Evolutionary conservation across 1,140 invertebrate genomes (phyloP).

Genomic region (Sycobia sp.): DNA sequence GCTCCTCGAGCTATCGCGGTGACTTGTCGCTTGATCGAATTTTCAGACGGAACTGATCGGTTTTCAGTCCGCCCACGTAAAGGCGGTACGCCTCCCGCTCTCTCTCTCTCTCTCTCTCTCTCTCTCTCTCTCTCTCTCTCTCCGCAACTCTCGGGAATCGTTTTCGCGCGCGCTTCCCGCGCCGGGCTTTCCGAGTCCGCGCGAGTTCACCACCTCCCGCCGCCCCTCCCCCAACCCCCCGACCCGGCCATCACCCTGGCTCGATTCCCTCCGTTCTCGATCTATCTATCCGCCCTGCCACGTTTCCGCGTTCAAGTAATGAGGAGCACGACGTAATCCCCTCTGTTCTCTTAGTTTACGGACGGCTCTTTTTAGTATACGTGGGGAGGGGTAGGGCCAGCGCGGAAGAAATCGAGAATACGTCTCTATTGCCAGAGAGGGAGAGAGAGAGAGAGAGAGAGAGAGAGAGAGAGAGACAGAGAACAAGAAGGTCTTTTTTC

Average conservation of each 20-base stretch:
- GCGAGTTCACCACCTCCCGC: neutral
- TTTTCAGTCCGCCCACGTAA: slow-evolving; percentile 32
- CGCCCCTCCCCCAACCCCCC: neutral
- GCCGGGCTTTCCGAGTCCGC: slow-evolving; percentile 18
- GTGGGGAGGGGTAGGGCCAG: too few species aligned
- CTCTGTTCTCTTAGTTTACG: neutral
- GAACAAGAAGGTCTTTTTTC: too few species aligned
- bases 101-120: too few species aligned
- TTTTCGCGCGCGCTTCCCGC: neutral
- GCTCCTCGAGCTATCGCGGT: slow-evolving; percentile 27
- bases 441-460: too few species aligned
- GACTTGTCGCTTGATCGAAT: slow-evolving; percentile 34
- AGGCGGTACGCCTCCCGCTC: slow-evolving; percentile 11
- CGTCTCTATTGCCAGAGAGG: too few species aligned
- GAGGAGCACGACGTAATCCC: slow-evolving; percentile 1
- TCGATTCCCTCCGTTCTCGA: neutral
- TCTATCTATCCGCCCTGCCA: neutral
- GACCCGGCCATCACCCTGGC: too few species aligned
- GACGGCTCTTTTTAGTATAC: too few species aligned
- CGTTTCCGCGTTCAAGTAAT: slow-evolving; percentile 3
- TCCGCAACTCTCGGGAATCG: too few species aligned
- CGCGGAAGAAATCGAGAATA: too few species aligned
- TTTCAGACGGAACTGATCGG: slow-evolving; percentile 28
- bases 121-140: too few species aligned
- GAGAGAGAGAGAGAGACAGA: too few species aligned